Evolutionary conservation across 2,888 invertebrate species (phyloP).

Genomic region (Ochropacha duplaris): DNA sequence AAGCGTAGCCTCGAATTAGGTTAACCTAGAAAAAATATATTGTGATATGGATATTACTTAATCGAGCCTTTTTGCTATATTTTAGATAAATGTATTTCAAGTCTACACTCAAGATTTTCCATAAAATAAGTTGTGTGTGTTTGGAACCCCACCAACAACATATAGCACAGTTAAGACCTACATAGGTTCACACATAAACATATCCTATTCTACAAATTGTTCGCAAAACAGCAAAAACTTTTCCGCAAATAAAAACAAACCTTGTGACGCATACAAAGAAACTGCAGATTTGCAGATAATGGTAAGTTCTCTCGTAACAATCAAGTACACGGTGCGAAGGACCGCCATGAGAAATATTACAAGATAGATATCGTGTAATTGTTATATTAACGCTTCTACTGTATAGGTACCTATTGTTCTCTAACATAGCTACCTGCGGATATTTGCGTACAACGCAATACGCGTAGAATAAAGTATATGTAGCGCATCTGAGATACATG

Average conservation of each 20-base stretch:
- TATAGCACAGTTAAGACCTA: no score
- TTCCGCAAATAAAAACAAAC: conserved; percentile 7
- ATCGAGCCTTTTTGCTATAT: no score
- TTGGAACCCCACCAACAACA: no score
- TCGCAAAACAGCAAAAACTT: not conserved
- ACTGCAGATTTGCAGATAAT: conserved; percentile 9
- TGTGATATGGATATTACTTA: no score
- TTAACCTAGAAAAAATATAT: no score
- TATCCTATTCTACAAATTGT: not conserved
- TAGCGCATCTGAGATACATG: not conserved
- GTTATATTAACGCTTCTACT: conserved; percentile 23
- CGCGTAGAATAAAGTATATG: not conserved
- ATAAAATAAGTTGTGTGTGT: no score
- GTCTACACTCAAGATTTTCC: no score
- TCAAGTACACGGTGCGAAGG: conserved; percentile 28
- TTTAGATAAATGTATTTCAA: no score
- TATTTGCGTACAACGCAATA: not conserved
- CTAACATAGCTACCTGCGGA: not conserved
- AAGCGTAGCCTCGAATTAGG: no score
- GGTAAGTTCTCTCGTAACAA: conserved; percentile 1
- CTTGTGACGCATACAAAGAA: conserved; percentile 15
- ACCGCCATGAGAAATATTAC: conserved; percentile 30
- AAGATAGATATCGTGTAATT: conserved; percentile 41
- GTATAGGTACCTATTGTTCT: conserved; percentile 5
- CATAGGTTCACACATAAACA: no score